phyloP scores from a whole-genome alignment of 2,888 invertebrate genomes.

The Meghimatium bilineatum region DNA sequence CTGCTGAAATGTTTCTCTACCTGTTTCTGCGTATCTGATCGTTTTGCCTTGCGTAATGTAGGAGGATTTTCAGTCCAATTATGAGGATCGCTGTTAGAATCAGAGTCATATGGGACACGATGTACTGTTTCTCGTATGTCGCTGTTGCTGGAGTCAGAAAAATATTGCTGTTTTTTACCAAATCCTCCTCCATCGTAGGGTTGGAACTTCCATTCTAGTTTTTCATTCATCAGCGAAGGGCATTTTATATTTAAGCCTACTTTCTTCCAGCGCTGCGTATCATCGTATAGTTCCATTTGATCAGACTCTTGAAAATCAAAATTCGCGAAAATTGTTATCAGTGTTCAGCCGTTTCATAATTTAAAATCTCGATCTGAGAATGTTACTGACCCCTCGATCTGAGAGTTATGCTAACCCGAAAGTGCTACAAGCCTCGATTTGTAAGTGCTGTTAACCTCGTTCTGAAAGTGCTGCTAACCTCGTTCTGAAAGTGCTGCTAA shows the following conservation, averaged over 20 bases:
- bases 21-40: conserved; percentile 54
- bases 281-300: conserved; percentile 47
- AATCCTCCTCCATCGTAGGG: conserved; percentile 50
- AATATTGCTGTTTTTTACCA: conserved; percentile 24
- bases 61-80: conserved; percentile 70
- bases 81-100: conserved; percentile 60
- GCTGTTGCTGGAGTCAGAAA: conserved; percentile 59
- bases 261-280: conserved; percentile 64
- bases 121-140: conserved; percentile 15
- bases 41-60: conserved; percentile 59
- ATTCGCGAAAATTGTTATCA: conserved; percentile 54
- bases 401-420: too few relatives aligned
- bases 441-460: too few relatives aligned
- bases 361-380: too few relatives aligned
- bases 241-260: conserved; percentile 61
- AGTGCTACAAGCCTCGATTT: too few relatives aligned
- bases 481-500: too few relatives aligned
- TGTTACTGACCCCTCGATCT: too few relatives aligned
- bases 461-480: too few relatives aligned
- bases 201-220: conserved; percentile 33
- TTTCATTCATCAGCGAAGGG: conserved; percentile 50
- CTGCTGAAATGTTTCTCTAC: conserved; percentile 60
- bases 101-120: conserved; percentile 54
- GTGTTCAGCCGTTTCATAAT: neutral
- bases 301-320: conserved; percentile 36